Evolutionary conservation across 2,113 vertebrate genomes (phyloP).

Genomic region (Periophthalmus modestus): DNA sequence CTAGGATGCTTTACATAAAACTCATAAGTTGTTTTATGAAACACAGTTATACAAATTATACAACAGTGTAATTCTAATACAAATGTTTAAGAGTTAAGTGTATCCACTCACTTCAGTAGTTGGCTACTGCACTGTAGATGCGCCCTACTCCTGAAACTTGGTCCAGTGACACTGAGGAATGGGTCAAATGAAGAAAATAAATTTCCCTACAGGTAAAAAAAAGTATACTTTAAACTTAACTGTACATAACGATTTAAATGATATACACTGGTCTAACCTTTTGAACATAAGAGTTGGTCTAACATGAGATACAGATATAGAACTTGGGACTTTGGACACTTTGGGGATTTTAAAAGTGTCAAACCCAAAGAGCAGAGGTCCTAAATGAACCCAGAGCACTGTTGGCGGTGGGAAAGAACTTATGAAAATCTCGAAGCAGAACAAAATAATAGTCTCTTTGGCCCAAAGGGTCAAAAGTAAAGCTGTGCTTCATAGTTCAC

Average conservation of each 20-base stretch:
- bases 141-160: background rate
- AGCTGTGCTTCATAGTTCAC: conserved; percentile 13
- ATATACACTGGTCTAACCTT: background rate
- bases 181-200: too few species aligned
- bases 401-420: background rate
- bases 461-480: conserved; percentile 15
- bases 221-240: background rate
- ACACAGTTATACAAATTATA: too few species aligned
- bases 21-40: too few species aligned
- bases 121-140: too few species aligned
- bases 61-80: background rate
- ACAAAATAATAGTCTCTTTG: conserved; percentile 17
- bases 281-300: background rate
- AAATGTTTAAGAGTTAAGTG: background rate
- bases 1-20: background rate
- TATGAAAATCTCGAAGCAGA: conserved; percentile 14
- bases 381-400: conserved; percentile 2
- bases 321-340: background rate
- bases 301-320: too few species aligned
- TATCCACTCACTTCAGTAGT: too few species aligned
- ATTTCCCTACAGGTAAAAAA: too few species aligned
- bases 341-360: background rate
- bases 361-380: background rate
- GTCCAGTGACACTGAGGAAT: too few species aligned
- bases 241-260: background rate